Conservation (phyloP, 2,797 vertebrate species). For the Adrianichthys oophorus region DNA sequence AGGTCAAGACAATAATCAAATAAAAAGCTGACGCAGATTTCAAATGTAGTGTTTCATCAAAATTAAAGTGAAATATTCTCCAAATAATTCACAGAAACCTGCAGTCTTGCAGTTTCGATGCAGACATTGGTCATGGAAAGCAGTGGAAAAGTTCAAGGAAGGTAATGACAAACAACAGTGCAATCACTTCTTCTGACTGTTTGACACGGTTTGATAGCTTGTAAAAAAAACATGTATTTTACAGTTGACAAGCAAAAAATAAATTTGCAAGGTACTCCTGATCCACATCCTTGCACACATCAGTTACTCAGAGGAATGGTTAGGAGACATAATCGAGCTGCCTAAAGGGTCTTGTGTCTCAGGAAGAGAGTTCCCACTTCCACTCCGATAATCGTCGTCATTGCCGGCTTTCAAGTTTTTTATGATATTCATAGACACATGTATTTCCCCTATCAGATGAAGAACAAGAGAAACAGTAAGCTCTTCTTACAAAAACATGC, state of each 20-base stretch:
- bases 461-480: background rate
- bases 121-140: too few species aligned
- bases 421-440: constrained; percentile 20
- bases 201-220: too few species aligned
- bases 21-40: too few species aligned
- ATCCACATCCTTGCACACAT: background rate
- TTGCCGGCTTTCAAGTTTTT: constrained; percentile 31
- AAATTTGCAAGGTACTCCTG: background rate
- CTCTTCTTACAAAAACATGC: background rate
- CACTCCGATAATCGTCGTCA: constrained; percentile 21
- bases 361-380: constrained; percentile 41
- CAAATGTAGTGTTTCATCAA: too few species aligned
- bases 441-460: constrained; percentile 47
- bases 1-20: too few species aligned
- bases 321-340: constrained; percentile 61
- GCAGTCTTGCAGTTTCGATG: too few species aligned
- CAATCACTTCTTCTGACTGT: too few species aligned
- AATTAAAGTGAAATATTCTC: too few species aligned
- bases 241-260: background rate
- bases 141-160: too few species aligned
- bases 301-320: constrained; percentile 27
- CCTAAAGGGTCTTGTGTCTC: constrained; percentile 67
- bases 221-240: background rate
- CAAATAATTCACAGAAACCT: too few species aligned
- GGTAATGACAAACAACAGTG: too few species aligned